phyloP scores from a whole-genome alignment of 92 coral and sea anemone genomes.

The Zoanthus sansibaricus region DNA sequence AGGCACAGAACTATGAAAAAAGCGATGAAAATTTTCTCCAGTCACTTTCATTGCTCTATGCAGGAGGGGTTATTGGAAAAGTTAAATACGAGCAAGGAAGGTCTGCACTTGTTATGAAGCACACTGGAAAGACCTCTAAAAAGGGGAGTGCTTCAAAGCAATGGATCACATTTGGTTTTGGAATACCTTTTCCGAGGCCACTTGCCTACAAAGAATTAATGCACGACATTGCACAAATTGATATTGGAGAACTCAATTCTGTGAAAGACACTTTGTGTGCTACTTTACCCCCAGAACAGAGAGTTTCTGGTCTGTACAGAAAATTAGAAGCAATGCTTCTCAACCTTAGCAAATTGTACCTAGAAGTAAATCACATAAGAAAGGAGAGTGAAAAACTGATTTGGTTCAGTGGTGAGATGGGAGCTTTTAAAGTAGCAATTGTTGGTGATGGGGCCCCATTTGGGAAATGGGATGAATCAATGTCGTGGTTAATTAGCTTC shows the following conservation, averaged over 20 bases:
- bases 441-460: conserved; percentile 80
- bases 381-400: conserved; percentile 52
- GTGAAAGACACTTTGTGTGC: conserved; percentile 63
- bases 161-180: conserved; percentile 63
- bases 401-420: conserved; percentile 35
- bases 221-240: conserved; percentile 45
- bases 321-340: conserved; percentile 57
- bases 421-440: conserved; percentile 39
- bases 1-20: too few species aligned
- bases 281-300: conserved; percentile 52
- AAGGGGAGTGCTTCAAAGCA: conserved; percentile 57
- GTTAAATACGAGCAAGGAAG: background rate
- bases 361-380: conserved; percentile 44
- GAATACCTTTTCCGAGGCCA: conserved; percentile 68
- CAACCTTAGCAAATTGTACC: conserved; percentile 46
- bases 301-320: conserved; percentile 67
- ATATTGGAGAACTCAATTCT: conserved; percentile 55
- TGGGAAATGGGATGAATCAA: conserved; percentile 75
- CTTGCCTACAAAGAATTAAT: conserved; percentile 61
- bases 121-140: conserved; percentile 58
- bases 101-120: conserved; percentile 57
- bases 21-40: too few species aligned
- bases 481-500: conserved; percentile 71
- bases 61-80: too few species aligned
- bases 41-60: too few species aligned